phyloP scores from a whole-genome alignment of 1,140 invertebrate genomes.

The Magallana angulata region DNA sequence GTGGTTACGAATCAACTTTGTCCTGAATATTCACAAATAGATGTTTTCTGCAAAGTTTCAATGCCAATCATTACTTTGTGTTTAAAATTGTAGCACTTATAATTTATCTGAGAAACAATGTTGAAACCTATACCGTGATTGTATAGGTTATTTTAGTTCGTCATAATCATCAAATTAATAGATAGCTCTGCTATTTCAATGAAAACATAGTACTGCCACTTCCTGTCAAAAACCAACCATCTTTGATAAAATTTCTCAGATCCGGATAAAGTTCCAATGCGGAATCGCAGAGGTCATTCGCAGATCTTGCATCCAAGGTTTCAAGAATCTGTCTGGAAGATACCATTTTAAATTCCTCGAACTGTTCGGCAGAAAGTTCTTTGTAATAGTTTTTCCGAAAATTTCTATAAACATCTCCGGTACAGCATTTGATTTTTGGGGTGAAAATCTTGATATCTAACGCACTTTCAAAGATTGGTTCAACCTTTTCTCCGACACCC shows the following conservation, averaged over 20 bases:
- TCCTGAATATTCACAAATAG: too few species aligned
- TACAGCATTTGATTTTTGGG: conserved; percentile 19
- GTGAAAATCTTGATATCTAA: neutral
- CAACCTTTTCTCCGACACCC: conserved; percentile 38
- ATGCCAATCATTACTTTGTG: too few species aligned
- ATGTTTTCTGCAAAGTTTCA: too few species aligned
- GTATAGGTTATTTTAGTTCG: too few species aligned
- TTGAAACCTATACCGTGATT: too few species aligned
- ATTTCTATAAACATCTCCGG: conserved; percentile 31
- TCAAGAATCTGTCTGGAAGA: conserved; percentile 4
- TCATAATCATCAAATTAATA: too few species aligned
- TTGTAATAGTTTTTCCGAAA: conserved; percentile 42
- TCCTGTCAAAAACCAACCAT: conserved; percentile 41
- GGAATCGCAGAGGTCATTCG: conserved; percentile 39
- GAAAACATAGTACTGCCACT: conserved; percentile 46
- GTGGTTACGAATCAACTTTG: too few species aligned
- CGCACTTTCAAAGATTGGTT: neutral
- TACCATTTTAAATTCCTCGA: neutral
- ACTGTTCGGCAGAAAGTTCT: neutral
- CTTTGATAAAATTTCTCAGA: conserved; percentile 28
- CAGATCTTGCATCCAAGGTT: neutral
- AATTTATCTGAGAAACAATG: too few species aligned
- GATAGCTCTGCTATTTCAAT: neutral
- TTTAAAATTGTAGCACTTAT: too few species aligned
- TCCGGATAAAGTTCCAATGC: conserved; percentile 37